Evolutionary conservation across 2,888 invertebrate species (phyloP).

Genomic region (Chouioia cunea): DNA sequence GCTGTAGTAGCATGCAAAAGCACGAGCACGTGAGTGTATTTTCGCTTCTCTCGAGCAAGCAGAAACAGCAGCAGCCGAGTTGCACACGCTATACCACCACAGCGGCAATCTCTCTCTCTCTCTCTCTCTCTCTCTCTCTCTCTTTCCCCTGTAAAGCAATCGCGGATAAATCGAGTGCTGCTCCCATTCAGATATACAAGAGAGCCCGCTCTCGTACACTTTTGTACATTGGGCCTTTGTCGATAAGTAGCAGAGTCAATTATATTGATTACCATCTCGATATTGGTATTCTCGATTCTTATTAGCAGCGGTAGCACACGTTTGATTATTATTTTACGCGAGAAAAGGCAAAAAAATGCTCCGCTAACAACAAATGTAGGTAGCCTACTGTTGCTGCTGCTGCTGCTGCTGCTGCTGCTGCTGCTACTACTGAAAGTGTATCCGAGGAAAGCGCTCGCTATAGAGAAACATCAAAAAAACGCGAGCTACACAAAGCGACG

Average conservation of each 20-base stretch:
- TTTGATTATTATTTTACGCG: too few species aligned
- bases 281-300: constrained; percentile 45
- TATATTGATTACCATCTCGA: constrained; percentile 45
- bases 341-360: too few species aligned
- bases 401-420: neutral
- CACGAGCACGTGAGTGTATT: constrained; percentile 39
- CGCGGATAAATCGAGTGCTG: constrained; percentile 47
- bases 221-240: constrained; percentile 11
- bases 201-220: constrained; percentile 4
- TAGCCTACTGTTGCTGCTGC: too few species aligned
- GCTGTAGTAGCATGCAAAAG: constrained; percentile 24
- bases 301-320: constrained; percentile 44
- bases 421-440: constrained; percentile 1
- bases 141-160: constrained; percentile 32
- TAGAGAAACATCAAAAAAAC: constrained; percentile 61
- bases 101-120: constrained; percentile 28
- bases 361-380: too few species aligned
- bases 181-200: constrained; percentile 41
- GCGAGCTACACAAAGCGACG: constrained; percentile 59
- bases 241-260: constrained; percentile 31
- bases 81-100: too few species aligned
- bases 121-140: constrained; percentile 15
- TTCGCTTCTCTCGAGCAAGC: constrained; percentile 20
- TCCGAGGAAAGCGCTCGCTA: constrained; percentile 49
- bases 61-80: too few species aligned